Base-by-base conservation (phyloP, 2,797 vertebrate species). In the Hypotaenidia okinawae region DNA sequence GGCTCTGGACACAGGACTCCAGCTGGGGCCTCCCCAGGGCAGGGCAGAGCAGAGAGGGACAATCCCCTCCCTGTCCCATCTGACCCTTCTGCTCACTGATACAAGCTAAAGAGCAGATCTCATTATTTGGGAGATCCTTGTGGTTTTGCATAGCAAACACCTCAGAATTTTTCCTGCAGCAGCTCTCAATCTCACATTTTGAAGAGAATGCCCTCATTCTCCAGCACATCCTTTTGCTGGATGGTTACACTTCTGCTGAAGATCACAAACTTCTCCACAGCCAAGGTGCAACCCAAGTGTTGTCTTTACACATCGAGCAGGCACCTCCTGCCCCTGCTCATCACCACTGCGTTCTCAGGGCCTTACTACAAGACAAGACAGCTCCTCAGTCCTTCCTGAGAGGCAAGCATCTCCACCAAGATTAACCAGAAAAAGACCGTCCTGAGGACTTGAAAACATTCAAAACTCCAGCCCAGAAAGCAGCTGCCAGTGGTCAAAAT, bases 401-500 rank as follows among this genome's bases (percentile, higher is more conserved):
- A 57, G 17, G 39, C 54, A 27, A 63, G 47, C 5, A 1, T 47
- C 87, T 58, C 70, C n/a, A 45, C 41, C 32, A 59, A 47, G 61
- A 41, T 68, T 24, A 30, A 49, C 28, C 45, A 54, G n/a, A 81
- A 54, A 74, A 67, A 78, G 86, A 32, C 30, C 59, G 45, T 0
- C 13, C 80, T 52, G 49, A 61, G 43, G 57, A 90, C 83, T 83
- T 77, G 84, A 55, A 94, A 95, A 78, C 6, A 16, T 49, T 79
- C 62, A 43, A 68, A 66, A 92, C 83, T 89, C 94, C 96, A 94
- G 69, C 66, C 52, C n/a, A 12, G 72, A 93, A 74, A 79, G 19
- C 78, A 87, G 84, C 80, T 85, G 87, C 91, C 91, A 64, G 24
- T 49, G 86, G 93, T 88, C 87, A 95, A 86, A 76, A 32, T 96